Evolutionary conservation across 1,140 invertebrate species (phyloP).

Genomic region (roundworm (Caenorhabditis elegans)): WBcel235 BX284605.5:8684001-8684500

Average conservation of each 20-base stretch:
- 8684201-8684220: slow-evolving; percentile 70
- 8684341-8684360: slow-evolving; percentile 74
- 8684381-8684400: no score
- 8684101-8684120: slow-evolving; percentile 77
- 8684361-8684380: slow-evolving; percentile 23
- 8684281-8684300: slow-evolving; percentile 73
- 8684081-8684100: slow-evolving; percentile 80
- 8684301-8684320: slow-evolving; percentile 76
- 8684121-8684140: slow-evolving; percentile 78
- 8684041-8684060: slow-evolving; percentile 33
- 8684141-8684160: slow-evolving; percentile 64
- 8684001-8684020: no score
- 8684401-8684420: no score
- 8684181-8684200: neutral
- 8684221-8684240: slow-evolving; percentile 72
- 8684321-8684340: slow-evolving; percentile 81
- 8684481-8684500: no score
- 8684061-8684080: slow-evolving; percentile 76
- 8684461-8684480: no score
- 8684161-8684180: neutral
- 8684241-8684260: slow-evolving; percentile 72
- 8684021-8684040: neutral
- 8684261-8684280: slow-evolving; percentile 73
- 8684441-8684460: no score
- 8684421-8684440: no score